Percentiles rank a stretch among this genome's conserved stretches.
Conservation (phyloP, 2,797 vertebrate genomes). For the Gymnoscopelus microlampas region DNA sequence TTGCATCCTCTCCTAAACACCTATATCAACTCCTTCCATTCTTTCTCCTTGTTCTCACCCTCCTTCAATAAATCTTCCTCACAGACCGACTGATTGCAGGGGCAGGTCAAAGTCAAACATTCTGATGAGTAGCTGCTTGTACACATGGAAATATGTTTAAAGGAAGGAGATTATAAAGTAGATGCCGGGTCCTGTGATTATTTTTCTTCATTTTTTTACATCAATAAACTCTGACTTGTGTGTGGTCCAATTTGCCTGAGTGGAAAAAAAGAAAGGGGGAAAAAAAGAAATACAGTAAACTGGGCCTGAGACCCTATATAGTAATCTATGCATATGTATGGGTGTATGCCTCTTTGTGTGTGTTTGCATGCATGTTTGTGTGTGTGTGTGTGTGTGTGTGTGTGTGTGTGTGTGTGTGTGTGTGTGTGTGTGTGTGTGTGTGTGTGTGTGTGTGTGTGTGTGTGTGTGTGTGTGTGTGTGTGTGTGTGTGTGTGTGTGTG, state of each 20-base stretch:
- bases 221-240: conserved; percentile 3
- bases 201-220: background rate
- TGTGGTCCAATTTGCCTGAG: conserved; percentile 36
- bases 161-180: background rate
- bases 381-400: background rate
- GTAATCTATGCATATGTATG: background rate
- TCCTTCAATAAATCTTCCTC: too few relatives aligned
- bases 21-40: too few relatives aligned
- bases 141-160: background rate
- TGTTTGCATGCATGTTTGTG: too few relatives aligned
- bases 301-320: too few relatives aligned
- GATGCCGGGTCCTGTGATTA: background rate
- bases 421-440: background rate
- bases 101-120: background rate
- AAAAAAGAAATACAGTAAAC: too few relatives aligned
- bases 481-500: too few relatives aligned
- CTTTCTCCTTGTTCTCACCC: too few relatives aligned
- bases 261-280: conserved; percentile 8
- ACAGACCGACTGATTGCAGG: too few relatives aligned
- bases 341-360: background rate
- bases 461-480: background rate
- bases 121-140: background rate
- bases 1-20: background rate
- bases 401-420: background rate
- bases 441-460: background rate